Evolutionary conservation across 2,888 invertebrate genomes (phyloP), one percentile per base, ranked within the genome.

Genomic region (Apodemia duryi): DNA sequence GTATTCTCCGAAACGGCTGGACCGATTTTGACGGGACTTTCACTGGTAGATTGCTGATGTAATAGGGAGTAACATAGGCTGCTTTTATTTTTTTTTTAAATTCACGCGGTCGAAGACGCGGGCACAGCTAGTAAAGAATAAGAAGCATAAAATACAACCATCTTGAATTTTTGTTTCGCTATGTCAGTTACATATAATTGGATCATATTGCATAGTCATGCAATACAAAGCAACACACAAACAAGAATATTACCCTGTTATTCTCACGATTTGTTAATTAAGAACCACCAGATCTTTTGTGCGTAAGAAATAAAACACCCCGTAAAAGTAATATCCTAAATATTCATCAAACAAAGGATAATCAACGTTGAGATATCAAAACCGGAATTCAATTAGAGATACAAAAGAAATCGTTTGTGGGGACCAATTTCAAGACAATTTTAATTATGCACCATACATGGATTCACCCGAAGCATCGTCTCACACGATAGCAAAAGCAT

Each of bases 181-280:
- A 43, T 46, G 13, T 11, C 6, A 46, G 13, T 38, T 38, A 43
- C 11, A 3, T 46, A 46, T 46, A 46, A 46, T 13, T 5, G 6
- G n/a, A n/a, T 65, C 51, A 61, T 61, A 61, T 46, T 43, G 43
- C 9, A 54, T 43, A 63, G 57, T 52, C 41, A 52, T 52, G 38
- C 52, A 28, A 52, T 52, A 52, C 5, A 46, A 46, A 46, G 46
- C 46, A 46, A 46, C 46, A 46, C 13, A 46, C 46, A 46, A 46
- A 46, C 46, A 46, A 46, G 76, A 75, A 80, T 76, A 74, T 82
- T 13, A 46, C 46, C 46, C 77, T 77, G 77, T 74, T 77, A 79
- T 91, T 91, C 91, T 89, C 91, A 91, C 91, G 91, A 80, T 83
- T 86, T 85, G 86, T 85, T 88, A 90, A 90, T 91, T 90, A 85